Evolutionary conservation across 2,888 invertebrate genomes (phyloP), one percentile per base, ranked within the genome.

Genomic region (Creontiades dilutus): DNA sequence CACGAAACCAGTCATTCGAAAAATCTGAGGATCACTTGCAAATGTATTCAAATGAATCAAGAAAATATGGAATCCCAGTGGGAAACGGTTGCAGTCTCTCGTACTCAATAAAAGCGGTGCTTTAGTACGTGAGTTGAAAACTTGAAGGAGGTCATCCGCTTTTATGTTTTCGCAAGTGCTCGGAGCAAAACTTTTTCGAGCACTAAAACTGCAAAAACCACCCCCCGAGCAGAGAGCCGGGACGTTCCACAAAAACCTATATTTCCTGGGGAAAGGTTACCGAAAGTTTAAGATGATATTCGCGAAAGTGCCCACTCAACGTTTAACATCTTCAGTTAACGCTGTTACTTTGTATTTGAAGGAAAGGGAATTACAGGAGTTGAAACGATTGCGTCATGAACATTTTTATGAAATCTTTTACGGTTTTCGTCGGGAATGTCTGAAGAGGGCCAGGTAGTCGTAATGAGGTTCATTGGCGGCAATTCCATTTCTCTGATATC

Each of bases 91-190:
- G n/a, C 57, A 57, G n/a, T n/a, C n/a, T n/a, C n/a, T 16, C 19
- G 2, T 16, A 7, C n/a, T n/a, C 57, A n/a, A 57, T 57, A 57
- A 57, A 57, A 57, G n/a, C 57, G n/a, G n/a, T n/a, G 57, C 57
- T 57, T 57, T 16, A 57, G 14, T 57, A 57, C 57, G 57, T n/a
- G 68, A 68, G 68, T 68, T 68, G 68, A 68, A 68, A 68, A 68
- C 27, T 68, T 27, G 9, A 27, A n/a, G 12, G 23, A 68, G 68
- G 68, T 68, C 68, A 68, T 68, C 68, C 23, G 19, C 19, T 68
- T 68, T 68, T 68, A 68, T 68, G 68, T 68, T 68, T 68, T 23
- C 68, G 68, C 68, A 23, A 68, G 68, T 68, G 23, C 68, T 68
- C 23, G 11, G n/a, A n/a, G 68, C 68, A 19, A 23, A 68, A 23